Conservation (phyloP, 1,140 invertebrate genomes). For the Procambarus clarkii region DNA sequence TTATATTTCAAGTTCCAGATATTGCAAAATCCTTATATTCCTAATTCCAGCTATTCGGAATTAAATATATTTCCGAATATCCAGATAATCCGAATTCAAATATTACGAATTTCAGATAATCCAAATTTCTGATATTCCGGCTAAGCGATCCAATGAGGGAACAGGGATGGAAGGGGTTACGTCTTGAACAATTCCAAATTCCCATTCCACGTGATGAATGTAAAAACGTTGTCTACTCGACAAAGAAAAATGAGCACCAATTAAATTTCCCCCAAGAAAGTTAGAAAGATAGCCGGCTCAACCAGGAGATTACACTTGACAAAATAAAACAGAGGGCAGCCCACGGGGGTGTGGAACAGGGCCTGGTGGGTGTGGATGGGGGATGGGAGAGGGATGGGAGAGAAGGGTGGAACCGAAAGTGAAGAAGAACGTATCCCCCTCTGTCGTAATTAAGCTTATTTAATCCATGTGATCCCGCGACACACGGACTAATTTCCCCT, state of each 20-base stretch:
- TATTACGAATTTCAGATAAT: too few species aligned
- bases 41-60: too few species aligned
- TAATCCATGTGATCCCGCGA: not conserved
- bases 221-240: constrained; percentile 23
- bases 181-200: not conserved
- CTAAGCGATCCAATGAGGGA: not conserved
- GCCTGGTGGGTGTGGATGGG: too few species aligned
- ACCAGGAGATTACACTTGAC: constrained; percentile 37
- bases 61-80: too few species aligned
- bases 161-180: not conserved
- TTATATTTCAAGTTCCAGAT: too few species aligned
- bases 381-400: not conserved
- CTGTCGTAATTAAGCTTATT: not conserved
- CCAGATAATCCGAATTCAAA: too few species aligned
- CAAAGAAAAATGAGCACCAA: constrained; percentile 53
- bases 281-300: constrained; percentile 40
- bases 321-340: constrained; percentile 33
- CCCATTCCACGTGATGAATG: constrained; percentile 25
- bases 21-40: too few species aligned
- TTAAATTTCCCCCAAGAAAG: constrained; percentile 46
- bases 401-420: not conserved
- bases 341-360: too few species aligned
- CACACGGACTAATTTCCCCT: not conserved
- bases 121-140: too few species aligned
- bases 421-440: constrained; percentile 9